These are phyloP conservation scores for Nasonia vitripennis DNA, from an alignment of 1,140 invertebrate genomes.

Conservation along the genomic window DNA sequence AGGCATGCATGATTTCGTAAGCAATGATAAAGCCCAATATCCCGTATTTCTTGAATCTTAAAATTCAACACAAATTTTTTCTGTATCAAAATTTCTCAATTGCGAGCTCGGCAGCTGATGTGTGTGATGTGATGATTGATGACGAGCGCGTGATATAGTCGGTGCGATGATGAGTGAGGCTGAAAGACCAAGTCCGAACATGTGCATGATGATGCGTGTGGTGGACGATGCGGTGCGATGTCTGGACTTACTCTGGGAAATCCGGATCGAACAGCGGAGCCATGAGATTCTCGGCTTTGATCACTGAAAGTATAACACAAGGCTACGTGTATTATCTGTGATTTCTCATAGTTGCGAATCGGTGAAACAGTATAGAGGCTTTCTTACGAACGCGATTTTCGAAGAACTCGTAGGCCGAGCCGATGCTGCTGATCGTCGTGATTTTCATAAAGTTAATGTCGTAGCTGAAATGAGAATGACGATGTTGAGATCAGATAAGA, in stretches of 20 bases:
- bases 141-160: too few relatives aligned
- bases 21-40: constrained; percentile 32
- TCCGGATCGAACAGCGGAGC: constrained; percentile 17
- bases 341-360: background rate
- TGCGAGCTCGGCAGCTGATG: background rate
- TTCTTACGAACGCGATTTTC: constrained; percentile 45
- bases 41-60: constrained; percentile 25
- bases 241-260: constrained; percentile 24
- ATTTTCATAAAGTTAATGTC: constrained; percentile 34
- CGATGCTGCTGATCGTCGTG: constrained; percentile 34
- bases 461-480: background rate
- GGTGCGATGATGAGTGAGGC: background rate
- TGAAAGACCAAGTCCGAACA: background rate
- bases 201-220: background rate
- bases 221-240: background rate
- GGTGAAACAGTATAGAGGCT: too few relatives aligned
- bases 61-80: constrained; percentile 19
- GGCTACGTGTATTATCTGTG: background rate
- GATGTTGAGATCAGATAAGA: background rate
- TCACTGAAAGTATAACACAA: background rate
- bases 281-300: constrained; percentile 32
- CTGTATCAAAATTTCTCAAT: background rate
- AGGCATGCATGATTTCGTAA: constrained; percentile 37
- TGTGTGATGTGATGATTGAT: too few relatives aligned
- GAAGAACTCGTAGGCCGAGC: constrained; percentile 37